Evolutionary conservation across 2,888 invertebrate genomes (phyloP).

Genomic region (Noctuana brunneofusca): DNA sequence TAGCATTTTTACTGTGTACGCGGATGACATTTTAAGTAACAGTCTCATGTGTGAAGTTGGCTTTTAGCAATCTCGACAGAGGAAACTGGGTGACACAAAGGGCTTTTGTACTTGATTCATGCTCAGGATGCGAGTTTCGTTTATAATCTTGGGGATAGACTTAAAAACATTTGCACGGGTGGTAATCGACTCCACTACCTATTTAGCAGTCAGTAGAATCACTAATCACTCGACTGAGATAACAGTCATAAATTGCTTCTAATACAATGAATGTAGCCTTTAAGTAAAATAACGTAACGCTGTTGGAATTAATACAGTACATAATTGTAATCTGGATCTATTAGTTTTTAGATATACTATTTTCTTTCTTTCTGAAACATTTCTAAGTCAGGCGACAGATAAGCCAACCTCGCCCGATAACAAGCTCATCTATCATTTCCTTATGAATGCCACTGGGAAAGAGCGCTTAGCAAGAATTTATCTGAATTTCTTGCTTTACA

Average conservation of each 20-base stretch:
- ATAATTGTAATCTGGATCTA: too few relatives aligned
- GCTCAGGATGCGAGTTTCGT: constrained; percentile 3
- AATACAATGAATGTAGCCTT: too few relatives aligned
- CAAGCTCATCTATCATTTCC: constrained; percentile 26
- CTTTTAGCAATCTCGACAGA: constrained; percentile 21
- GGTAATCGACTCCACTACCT: too few relatives aligned
- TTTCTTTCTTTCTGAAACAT: not conserved
- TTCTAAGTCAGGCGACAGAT: not conserved
- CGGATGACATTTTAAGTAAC: constrained; percentile 18
- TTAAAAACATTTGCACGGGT: too few relatives aligned
- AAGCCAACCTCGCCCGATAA: constrained; percentile 6
- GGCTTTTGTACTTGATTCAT: constrained; percentile 19
- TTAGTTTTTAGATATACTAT: too few relatives aligned
- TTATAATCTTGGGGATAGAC: not conserved
- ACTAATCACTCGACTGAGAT: too few relatives aligned
- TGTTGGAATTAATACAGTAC: too few relatives aligned
- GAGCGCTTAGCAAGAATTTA: not conserved
- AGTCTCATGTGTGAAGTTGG: constrained; percentile 11
- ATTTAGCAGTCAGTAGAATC: too few relatives aligned
- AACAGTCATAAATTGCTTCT: too few relatives aligned
- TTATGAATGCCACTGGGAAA: constrained; percentile 15
- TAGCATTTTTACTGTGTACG: constrained; percentile 14
- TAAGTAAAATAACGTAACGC: too few relatives aligned
- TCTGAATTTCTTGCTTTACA: not conserved
- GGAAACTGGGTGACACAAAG: constrained; percentile 22